Evolutionary conservation across 2,113 vertebrate species (phyloP), one percentile per base, ranked within the genome.

Genomic region (rabbit (Oryctolagus cuniculus)): DNA sequence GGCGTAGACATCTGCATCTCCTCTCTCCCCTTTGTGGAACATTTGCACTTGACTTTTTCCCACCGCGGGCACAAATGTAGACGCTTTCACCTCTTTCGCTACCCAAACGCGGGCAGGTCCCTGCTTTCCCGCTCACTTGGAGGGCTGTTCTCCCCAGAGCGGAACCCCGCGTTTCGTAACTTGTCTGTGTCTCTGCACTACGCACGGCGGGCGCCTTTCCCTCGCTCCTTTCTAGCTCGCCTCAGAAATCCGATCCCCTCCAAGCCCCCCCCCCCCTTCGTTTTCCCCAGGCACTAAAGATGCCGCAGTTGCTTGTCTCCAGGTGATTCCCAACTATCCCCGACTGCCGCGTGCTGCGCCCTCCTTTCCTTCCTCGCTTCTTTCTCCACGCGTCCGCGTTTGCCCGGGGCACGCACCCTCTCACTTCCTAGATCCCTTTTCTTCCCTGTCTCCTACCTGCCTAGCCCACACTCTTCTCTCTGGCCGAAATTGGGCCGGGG

Each of bases 151-250:
- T 58, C 34, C 63, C 7, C 29, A 16, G 81, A 21, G n/a, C 24
- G 8, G 38, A 93, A 82, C 74, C 49, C 51, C 1, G 16, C 8
- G 12, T 5, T 22, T 22, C n/a, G 10, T 27, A 5, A 10, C n/a
- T 34, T 64, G 61, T 73, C 34, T 15, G 73, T 34, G 4, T 0
- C 49, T 24, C 31, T 44, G 66, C 17, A 27, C 25, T 36, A 72
- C 10, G 16, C 53, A n/a, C 9, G 1, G 0, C 31, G 10, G 19
- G 12, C 31, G 10, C 5, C 17, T 49, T 61, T 79, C 7, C 21
- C 34, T 38, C 10, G 6, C 49, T 25, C 4, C 22, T 55, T 80
- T n/a, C 69, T 34, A 73, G 10, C 24, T 58, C 29, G 72, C 25
- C 70, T 27, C 10, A 61, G 88, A 79, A 83, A 78, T 10, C 44